A percentile compares a stretch with the other conserved stretches of the same genome.
Evolutionary conservation across 2,797 vertebrate species (phyloP).

Genomic region (Catharus ustulatus): DNA sequence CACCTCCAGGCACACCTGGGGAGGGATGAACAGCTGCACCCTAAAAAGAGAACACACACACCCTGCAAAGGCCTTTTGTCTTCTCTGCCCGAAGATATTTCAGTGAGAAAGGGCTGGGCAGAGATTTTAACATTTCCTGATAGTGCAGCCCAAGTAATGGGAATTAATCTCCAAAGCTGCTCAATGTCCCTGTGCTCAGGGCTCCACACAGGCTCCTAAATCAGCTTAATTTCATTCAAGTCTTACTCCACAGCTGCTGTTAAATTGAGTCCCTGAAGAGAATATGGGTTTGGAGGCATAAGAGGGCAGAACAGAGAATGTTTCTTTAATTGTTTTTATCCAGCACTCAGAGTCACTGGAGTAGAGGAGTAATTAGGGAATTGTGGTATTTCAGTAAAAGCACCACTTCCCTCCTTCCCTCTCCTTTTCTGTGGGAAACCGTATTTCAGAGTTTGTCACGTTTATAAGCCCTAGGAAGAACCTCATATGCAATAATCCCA

Average conservation of each 20-base stretch:
- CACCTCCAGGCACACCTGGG: background rate
- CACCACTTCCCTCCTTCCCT: background rate
- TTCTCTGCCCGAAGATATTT: background rate
- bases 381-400: slow-evolving; percentile 24
- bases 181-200: background rate
- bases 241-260: slow-evolving; percentile 36
- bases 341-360: slow-evolving; percentile 16
- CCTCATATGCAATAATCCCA: slow-evolving; percentile 27
- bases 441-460: slow-evolving; percentile 19
- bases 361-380: slow-evolving; percentile 53
- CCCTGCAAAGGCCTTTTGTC: too few relatives aligned
- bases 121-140: background rate
- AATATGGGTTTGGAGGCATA: slow-evolving; percentile 30
- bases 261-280: slow-evolving; percentile 38
- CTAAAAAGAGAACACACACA: too few relatives aligned
- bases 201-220: background rate
- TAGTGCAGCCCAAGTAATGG: background rate
- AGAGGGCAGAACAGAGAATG: slow-evolving; percentile 40
- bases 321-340: slow-evolving; percentile 59
- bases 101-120: background rate
- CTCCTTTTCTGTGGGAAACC: background rate
- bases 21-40: background rate
- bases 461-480: slow-evolving; percentile 22
- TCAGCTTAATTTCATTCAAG: slow-evolving; percentile 43
- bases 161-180: background rate